Percentiles rank a stretch among this genome's conserved stretches.
These are phyloP conservation scores for Athalia circularis DNA, from an alignment of 2,888 invertebrate genomes.

Conservation along the genomic window DNA sequence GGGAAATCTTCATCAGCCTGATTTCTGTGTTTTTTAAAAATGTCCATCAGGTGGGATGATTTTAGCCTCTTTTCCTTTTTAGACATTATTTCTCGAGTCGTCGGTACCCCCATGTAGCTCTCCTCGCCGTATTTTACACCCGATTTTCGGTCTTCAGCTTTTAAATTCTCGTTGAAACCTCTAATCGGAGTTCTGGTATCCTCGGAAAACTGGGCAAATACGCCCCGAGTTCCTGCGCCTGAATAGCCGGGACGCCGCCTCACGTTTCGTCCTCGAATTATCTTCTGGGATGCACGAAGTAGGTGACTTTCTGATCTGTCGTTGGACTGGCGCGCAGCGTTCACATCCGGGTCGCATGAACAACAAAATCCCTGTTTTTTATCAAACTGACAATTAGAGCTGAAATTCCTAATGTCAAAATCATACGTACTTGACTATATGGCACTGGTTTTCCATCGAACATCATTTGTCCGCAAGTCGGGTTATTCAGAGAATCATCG, in stretches of 20 bases:
- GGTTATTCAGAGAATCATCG: slow-evolving; percentile 64
- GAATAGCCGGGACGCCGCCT: neutral
- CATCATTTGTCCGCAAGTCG: slow-evolving; percentile 73
- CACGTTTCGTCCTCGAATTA: neutral
- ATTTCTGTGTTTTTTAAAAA: neutral
- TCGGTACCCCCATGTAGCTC: too few relatives aligned
- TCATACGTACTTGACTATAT: slow-evolving; percentile 68
- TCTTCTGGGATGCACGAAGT: neutral
- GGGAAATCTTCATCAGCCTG: slow-evolving; percentile 11
- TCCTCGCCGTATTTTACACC: too few relatives aligned
- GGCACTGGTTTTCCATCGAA: slow-evolving; percentile 72
- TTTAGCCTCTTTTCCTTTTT: slow-evolving; percentile 28
- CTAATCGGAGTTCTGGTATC: neutral
- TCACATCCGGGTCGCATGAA: slow-evolving; percentile 71
- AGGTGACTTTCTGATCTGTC: neutral
- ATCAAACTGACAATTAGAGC: neutral
- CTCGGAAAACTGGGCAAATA: neutral
- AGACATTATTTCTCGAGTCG: neutral
- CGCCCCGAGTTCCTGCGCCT: neutral
- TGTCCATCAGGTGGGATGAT: neutral
- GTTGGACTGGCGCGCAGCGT: slow-evolving; percentile 60
- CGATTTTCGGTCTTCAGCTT: neutral
- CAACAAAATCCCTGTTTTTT: slow-evolving; percentile 75
- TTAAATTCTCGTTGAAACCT: neutral
- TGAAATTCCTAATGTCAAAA: neutral